Evolutionary conservation across 2,113 vertebrate species (phyloP).

Genomic region (Camelus dromedarius): DNA sequence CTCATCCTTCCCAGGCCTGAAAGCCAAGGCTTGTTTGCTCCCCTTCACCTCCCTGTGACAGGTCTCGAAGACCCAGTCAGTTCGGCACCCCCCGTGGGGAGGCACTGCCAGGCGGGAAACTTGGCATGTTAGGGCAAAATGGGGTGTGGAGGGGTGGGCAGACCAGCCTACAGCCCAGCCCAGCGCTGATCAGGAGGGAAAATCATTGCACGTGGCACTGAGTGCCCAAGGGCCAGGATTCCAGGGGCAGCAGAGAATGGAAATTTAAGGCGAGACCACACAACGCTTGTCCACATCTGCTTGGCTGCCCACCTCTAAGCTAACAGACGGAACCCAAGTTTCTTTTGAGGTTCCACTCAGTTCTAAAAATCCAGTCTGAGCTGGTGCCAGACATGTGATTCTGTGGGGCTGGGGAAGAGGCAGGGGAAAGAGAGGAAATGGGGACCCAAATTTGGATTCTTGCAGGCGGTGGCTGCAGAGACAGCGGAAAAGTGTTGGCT

Average conservation of each 20-base stretch:
- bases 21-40: conserved; percentile 56
- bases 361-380: background rate
- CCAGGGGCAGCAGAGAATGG: background rate
- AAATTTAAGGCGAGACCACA: background rate
- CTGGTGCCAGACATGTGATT: background rate
- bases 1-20: conserved; percentile 82
- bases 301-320: background rate
- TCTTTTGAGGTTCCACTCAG: background rate
- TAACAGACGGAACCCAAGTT: background rate
- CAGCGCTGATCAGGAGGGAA: background rate
- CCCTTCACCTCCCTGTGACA: background rate
- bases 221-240: background rate
- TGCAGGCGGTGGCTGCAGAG: background rate
- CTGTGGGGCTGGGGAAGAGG: background rate
- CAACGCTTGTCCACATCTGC: background rate
- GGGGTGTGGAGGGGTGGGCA: background rate
- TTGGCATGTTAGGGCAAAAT: background rate
- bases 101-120: background rate
- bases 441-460: background rate
- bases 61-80: background rate
- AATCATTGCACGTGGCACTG: background rate
- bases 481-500: background rate
- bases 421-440: conserved; percentile 21
- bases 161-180: background rate
- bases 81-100: background rate